These are phyloP conservation scores for Vulpes lagopus DNA, from an alignment of 2,113 vertebrate species.

Conservation along the genomic window DNA sequence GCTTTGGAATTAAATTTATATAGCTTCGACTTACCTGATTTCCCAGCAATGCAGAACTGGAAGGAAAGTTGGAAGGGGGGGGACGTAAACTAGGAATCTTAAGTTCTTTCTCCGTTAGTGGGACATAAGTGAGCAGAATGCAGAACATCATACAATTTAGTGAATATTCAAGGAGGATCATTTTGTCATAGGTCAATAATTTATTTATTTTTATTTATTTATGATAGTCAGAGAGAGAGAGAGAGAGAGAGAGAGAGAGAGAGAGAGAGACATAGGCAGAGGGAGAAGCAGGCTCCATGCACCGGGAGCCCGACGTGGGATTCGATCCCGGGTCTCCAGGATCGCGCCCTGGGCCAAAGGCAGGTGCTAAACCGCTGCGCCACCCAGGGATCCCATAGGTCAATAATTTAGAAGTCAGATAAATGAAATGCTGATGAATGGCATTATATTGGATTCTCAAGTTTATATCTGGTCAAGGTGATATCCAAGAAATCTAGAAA, in stretches of 20 bases:
- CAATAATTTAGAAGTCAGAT: background rate
- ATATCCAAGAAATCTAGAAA: background rate
- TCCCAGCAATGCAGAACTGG: background rate
- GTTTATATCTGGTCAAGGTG: background rate
- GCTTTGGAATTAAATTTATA: constrained; percentile 45
- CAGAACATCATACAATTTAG: background rate
- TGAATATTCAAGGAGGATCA: background rate
- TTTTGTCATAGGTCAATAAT: background rate
- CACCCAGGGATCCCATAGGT: background rate
- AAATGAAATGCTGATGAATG: background rate
- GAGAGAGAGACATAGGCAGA: too few relatives aligned
- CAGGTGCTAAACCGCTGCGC: too few relatives aligned
- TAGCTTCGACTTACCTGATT: constrained; percentile 8
- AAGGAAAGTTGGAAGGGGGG: background rate
- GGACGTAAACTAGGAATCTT: background rate
- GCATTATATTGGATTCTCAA: background rate
- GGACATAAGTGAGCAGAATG: background rate
- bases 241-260: too few relatives aligned
- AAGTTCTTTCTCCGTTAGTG: background rate
- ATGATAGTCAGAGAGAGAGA: too few relatives aligned
- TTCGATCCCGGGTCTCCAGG: too few relatives aligned
- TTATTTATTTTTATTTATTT: background rate
- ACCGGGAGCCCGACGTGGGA: too few relatives aligned
- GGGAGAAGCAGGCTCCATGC: too few relatives aligned
- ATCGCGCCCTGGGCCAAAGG: too few relatives aligned